phyloP scores from a whole-genome alignment of 1,140 invertebrate genomes.

The Trichogramma pretiosum region DNA sequence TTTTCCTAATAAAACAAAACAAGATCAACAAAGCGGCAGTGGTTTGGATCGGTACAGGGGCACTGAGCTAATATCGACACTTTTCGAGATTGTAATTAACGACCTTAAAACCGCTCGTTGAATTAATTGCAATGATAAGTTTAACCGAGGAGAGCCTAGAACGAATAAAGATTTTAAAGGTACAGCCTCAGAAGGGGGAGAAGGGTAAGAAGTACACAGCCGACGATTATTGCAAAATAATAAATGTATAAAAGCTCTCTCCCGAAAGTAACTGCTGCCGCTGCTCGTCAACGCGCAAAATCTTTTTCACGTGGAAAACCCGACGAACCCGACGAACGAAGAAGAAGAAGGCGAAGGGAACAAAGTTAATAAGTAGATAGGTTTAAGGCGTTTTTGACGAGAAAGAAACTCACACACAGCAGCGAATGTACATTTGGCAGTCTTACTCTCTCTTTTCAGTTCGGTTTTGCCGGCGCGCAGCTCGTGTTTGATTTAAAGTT shows the following conservation, averaged over 20 bases:
- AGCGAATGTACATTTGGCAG: slow-evolving; percentile 14
- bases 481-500: slow-evolving; percentile 42
- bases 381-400: slow-evolving; percentile 18
- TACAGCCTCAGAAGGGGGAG: too few species aligned
- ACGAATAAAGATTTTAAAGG: too few species aligned
- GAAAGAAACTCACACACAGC: too few species aligned
- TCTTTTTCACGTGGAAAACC: background rate
- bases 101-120: too few species aligned
- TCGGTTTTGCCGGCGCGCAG: slow-evolving; percentile 6
- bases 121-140: slow-evolving; percentile 7
- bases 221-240: too few species aligned
- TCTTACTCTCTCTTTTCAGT: slow-evolving; percentile 1
- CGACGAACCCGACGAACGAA: background rate
- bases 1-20: too few species aligned
- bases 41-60: too few species aligned
- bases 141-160: background rate
- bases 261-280: too few species aligned
- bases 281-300: background rate
- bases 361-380: slow-evolving; percentile 20
- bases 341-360: slow-evolving; percentile 8
- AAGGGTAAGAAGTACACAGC: background rate
- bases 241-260: too few species aligned
- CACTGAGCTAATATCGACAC: too few species aligned
- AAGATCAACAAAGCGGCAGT: too few species aligned
- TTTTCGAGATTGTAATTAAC: too few species aligned